Conservation (phyloP, 2,888 invertebrate genomes). For the Caenorhabditis sp. region DNA sequence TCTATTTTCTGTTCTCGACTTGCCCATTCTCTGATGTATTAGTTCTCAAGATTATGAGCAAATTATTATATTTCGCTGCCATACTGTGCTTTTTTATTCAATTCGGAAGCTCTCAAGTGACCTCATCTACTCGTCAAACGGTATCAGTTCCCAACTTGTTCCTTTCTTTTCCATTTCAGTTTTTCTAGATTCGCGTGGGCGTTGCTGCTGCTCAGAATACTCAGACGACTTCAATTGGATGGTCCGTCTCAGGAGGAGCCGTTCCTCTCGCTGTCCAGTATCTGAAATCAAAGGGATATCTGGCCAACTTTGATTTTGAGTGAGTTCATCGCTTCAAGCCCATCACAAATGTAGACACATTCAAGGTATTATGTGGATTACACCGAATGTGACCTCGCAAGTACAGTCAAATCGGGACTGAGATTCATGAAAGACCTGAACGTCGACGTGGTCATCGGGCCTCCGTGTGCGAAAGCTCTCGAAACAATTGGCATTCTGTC, state of each 20-base stretch:
- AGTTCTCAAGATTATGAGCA: not conserved
- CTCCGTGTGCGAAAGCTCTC: slow-evolving; percentile 63
- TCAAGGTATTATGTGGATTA: slow-evolving; percentile 54
- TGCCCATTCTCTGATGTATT: not conserved
- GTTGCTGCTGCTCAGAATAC: slow-evolving; percentile 33
- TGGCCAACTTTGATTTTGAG: slow-evolving; percentile 51
- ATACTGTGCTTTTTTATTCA: not conserved
- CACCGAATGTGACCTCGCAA: slow-evolving; percentile 56
- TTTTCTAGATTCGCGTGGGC: slow-evolving; percentile 33
- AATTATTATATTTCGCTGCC: not conserved
- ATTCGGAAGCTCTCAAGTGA: not conserved
- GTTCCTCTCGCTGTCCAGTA: slow-evolving; percentile 52
- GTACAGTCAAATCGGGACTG: slow-evolving; percentile 40
- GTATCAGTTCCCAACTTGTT: not conserved
- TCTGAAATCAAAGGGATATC: slow-evolving; percentile 29
- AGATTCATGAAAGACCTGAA: slow-evolving; percentile 62
- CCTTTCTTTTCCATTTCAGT: not conserved
- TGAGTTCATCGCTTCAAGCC: slow-evolving; percentile 4
- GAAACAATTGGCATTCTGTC: slow-evolving; percentile 49
- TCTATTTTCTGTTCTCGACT: slow-evolving; percentile 17
- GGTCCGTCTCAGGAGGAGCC: slow-evolving; percentile 53
- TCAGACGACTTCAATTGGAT: slow-evolving; percentile 40
- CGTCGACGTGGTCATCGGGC: slow-evolving; percentile 68
- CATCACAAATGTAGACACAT: not conserved
- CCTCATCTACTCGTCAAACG: not conserved